Percentiles rank a stretch among this genome's conserved stretches.
These are phyloP conservation scores for Cassiopea xamachana DNA, from an alignment of 30 jellyfish, hydroid and myxozoan genomes.

Conservation along the genomic window DNA sequence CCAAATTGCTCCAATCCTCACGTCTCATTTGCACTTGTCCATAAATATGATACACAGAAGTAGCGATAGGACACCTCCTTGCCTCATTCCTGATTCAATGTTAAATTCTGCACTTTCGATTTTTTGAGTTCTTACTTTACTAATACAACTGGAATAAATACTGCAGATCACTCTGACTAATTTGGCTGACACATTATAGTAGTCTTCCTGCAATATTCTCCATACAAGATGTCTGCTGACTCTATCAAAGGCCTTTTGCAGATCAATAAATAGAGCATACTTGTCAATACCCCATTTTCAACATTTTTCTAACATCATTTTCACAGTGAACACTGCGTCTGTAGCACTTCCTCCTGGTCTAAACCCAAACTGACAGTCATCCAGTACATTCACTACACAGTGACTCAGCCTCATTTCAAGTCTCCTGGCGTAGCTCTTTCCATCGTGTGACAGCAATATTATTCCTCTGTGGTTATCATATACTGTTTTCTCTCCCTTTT, in stretches of 20 bases:
- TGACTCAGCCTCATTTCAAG: background rate
- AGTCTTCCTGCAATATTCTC: background rate
- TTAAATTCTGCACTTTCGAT: background rate
- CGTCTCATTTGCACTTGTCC: background rate
- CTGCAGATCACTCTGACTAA: background rate
- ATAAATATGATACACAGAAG: background rate
- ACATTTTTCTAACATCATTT: background rate
- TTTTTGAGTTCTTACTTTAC: background rate
- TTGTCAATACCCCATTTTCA: background rate
- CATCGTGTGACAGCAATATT: background rate
- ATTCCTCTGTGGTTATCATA: too few species aligned
- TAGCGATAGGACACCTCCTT: background rate
- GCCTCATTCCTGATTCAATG: background rate
- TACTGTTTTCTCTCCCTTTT: too few species aligned
- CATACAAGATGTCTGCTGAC: background rate
- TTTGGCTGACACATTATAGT: background rate
- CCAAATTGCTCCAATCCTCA: background rate
- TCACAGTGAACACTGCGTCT: background rate
- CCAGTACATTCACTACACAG: background rate
- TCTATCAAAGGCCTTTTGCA: background rate
- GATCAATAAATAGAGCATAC: background rate
- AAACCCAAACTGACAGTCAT: background rate
- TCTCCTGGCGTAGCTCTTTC: background rate
- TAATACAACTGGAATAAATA: background rate
- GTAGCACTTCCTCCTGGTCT: background rate